Base-by-base conservation (phyloP, 30 jellyfish, hydroid and myxozoan species). In the Cassiopea xamachana region DNA sequence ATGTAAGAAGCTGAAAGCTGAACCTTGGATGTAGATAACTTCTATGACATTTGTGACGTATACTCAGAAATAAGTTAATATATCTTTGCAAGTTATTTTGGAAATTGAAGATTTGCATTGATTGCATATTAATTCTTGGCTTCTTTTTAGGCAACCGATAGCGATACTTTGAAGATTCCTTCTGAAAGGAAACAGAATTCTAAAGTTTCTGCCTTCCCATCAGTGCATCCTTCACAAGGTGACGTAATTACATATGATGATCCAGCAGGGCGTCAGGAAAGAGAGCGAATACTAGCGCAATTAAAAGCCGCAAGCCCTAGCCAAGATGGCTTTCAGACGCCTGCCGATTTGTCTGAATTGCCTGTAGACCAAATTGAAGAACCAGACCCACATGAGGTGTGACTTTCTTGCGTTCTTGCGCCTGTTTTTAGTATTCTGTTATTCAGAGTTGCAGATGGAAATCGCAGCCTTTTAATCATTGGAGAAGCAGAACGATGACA, bases 161-260 rank as follows among this genome's bases (percentile, higher is more conserved):
- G 89, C 55, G 98, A 93, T 2, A 83, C 98, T 14, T 93, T 95
- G 47, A 84, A 73, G 48, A 88, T 97, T 8, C 60, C 94, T 0
- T 83, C 87, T 17, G 92, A 71, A 46, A 75, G 69, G 60, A 80
- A 48, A 67, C 87, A 85, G 49, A 67, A 75, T 4, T 18, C 67
- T 15, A 70, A 68, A 75, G 76, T 17, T 18, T 17, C 73, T 1
- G 70, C 62, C 80, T 47, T 70, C 58, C 90, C 79, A 7, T 71
- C 89, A 19, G 39, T 86, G 50, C 98, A 96, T 49, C 99, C 94
- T 51, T 92, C 99, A 5, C 99, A 92, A 87, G 98, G 97, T 45
- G 98, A 96, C 91, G 86, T 83, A 83, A 92, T 96, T 73, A 96
- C 98, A 1, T 96, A 96, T 69, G 99, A 96, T 86, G 99, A 96